Percentiles rank a stretch among this genome's conserved stretches.
phyloP scores from a whole-genome alignment of 2,113 vertebrate species.

The Lichenostomus cassidix region DNA sequence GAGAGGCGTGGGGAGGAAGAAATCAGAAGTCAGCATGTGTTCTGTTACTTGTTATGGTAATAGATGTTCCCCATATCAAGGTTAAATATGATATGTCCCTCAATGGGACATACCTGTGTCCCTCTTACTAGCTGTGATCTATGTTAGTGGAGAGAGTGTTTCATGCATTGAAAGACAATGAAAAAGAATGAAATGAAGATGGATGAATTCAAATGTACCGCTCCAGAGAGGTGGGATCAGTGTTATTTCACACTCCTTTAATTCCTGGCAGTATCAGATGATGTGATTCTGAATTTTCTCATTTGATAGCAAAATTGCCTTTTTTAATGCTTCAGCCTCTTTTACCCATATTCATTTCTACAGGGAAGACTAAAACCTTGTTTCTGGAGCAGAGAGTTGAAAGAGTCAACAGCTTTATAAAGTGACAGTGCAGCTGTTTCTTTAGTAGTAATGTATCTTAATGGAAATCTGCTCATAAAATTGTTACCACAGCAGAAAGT shows the following conservation, averaged over 20 bases:
- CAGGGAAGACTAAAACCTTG: background rate
- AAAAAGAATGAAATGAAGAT: conserved; percentile 19
- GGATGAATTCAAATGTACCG: conserved; percentile 2
- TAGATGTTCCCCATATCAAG: background rate
- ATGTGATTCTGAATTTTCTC: background rate
- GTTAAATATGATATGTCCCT: background rate
- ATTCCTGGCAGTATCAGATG: background rate
- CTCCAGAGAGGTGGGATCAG: background rate
- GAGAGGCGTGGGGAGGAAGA: background rate
- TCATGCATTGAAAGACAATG: background rate
- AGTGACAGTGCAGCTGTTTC: conserved; percentile 29
- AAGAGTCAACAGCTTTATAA: conserved; percentile 3
- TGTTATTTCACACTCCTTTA: background rate
- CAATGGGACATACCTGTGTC: background rate
- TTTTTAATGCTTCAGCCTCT: background rate
- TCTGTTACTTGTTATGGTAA: background rate
- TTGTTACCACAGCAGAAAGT: conserved; percentile 15
- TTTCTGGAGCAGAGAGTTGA: conserved; percentile 27
- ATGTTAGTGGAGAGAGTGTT: background rate
- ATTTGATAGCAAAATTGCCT: background rate
- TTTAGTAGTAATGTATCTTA: conserved; percentile 25
- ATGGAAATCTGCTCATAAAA: conserved; percentile 33
- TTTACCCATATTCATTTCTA: background rate
- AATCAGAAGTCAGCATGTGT: background rate
- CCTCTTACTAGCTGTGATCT: background rate